Percentiles rank a stretch among this genome's conserved stretches.
These are phyloP conservation scores for Drosophila kokeensis DNA, from an alignment of 2,888 invertebrate species.

Conservation along the genomic window DNA sequence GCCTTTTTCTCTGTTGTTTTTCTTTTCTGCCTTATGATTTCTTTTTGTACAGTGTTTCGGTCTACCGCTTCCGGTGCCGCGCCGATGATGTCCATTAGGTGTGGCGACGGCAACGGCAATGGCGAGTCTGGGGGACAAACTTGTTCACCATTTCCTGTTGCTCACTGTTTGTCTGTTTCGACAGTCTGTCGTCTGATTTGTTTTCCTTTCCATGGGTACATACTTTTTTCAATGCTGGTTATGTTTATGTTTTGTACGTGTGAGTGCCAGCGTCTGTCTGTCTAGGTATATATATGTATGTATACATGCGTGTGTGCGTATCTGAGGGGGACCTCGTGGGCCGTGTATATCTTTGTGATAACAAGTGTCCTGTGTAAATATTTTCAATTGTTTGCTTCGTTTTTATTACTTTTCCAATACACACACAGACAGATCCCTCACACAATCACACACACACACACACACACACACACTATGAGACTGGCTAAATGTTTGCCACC, in stretches of 20 bases:
- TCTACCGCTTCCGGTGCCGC: background rate
- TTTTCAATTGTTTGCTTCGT: conserved; percentile 79
- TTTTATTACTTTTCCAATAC: conserved; percentile 70
- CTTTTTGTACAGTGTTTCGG: conserved; percentile 15
- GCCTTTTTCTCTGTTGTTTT: conserved; percentile 28
- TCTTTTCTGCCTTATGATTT: conserved; percentile 63
- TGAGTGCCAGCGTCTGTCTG: conserved; percentile 9
- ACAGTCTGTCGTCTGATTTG: conserved; percentile 65
- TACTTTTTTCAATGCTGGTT: conserved; percentile 61
- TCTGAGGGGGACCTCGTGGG: background rate
- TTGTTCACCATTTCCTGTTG: conserved; percentile 73
- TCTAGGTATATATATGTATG: conserved; percentile 5
- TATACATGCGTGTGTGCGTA: conserved; percentile 27
- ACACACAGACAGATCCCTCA: conserved; percentile 32
- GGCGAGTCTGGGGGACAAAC: conserved; percentile 37
- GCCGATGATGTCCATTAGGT: background rate
- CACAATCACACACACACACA: conserved; percentile 19
- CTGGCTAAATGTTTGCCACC: conserved; percentile 27
- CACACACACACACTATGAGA: conserved; percentile 17
- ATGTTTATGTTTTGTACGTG: conserved; percentile 52
- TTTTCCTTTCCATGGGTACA: conserved; percentile 44
- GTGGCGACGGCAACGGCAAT: background rate
- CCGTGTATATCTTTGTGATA: conserved; percentile 67
- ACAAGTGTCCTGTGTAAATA: conserved; percentile 81
- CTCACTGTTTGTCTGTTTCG: conserved; percentile 55